Conservation (phyloP, 2,113 vertebrate species). For the Dascyllus trimaculatus region DNA sequence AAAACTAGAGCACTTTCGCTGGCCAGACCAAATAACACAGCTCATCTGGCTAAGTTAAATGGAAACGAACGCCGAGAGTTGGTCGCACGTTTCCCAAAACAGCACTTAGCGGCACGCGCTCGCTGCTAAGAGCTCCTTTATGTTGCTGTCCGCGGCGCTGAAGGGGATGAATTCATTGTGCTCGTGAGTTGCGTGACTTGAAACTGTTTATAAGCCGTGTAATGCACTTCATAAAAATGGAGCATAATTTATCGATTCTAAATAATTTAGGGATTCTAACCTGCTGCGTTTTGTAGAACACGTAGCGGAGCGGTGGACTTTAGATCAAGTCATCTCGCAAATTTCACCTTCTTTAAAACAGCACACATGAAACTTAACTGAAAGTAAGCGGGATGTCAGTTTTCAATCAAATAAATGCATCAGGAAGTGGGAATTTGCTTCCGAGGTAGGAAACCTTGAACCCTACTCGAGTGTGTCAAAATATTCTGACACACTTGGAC, state of each 20-base stretch:
- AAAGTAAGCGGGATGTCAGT: too few relatives aligned
- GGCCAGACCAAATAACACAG: not conserved
- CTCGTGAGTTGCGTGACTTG: slow-evolving; percentile 9
- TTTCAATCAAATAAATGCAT: not conserved
- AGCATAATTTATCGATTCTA: not conserved
- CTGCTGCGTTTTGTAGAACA: not conserved
- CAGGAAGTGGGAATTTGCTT: not conserved
- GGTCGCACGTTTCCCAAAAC: not conserved
- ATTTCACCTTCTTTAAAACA: too few relatives aligned
- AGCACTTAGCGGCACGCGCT: not conserved
- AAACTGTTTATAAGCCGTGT: not conserved
- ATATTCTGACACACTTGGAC: not conserved
- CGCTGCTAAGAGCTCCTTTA: slow-evolving; percentile 5
- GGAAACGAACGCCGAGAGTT: slow-evolving; percentile 12
- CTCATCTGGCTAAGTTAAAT: slow-evolving; percentile 18
- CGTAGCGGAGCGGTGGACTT: too few relatives aligned
- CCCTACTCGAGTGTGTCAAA: not conserved
- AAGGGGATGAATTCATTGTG: not conserved
- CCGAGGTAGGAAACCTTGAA: not conserved
- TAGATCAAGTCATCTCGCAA: too few relatives aligned
- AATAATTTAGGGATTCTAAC: not conserved
- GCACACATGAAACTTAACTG: too few relatives aligned
- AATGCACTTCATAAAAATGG: not conserved
- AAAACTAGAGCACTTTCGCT: not conserved
- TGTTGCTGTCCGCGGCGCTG: slow-evolving; percentile 5